A percentile compares a stretch with the other conserved stretches of the same genome.
Conservation (phyloP, 2,797 vertebrate species). For the Alectoris magna region DNA sequence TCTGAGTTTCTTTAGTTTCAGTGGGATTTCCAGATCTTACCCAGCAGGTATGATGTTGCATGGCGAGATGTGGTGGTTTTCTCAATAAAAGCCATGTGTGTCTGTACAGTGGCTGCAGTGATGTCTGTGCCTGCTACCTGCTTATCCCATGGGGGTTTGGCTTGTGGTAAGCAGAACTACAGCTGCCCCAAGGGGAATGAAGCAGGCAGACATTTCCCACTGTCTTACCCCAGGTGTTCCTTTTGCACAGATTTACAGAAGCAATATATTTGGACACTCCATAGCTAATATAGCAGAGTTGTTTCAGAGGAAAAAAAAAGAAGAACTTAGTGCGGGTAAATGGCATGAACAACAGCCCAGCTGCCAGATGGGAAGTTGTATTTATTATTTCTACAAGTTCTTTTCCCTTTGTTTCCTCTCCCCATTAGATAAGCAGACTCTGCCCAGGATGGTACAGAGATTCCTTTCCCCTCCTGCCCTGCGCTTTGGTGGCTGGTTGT, state of each 20-base stretch:
- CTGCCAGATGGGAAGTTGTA: background rate
- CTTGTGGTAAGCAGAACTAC: background rate
- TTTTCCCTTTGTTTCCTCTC: background rate
- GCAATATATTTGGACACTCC: background rate
- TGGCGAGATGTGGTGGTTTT: background rate
- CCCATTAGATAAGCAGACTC: background rate
- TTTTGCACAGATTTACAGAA: too few species aligned
- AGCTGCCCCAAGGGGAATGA: too few species aligned
- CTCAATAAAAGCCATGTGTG: fast-evolving
- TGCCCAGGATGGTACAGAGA: background rate
- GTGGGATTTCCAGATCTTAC: background rate
- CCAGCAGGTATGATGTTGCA: fast-evolving
- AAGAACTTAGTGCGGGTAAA: background rate
- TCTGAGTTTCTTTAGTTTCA: background rate
- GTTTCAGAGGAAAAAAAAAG: background rate
- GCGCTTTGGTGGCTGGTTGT: background rate
- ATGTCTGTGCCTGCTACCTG: fast-evolving
- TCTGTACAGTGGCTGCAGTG: background rate
- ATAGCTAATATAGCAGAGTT: background rate
- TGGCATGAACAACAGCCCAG: background rate
- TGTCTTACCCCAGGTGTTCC: background rate
- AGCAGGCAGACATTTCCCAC: background rate
- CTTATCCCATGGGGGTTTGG: fast-evolving
- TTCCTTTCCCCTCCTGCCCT: background rate
- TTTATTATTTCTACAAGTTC: background rate